Evolutionary conservation across 2,113 vertebrate species (phyloP), one percentile per base, ranked within the genome.

Genomic region (Syngnathus floridae): DNA sequence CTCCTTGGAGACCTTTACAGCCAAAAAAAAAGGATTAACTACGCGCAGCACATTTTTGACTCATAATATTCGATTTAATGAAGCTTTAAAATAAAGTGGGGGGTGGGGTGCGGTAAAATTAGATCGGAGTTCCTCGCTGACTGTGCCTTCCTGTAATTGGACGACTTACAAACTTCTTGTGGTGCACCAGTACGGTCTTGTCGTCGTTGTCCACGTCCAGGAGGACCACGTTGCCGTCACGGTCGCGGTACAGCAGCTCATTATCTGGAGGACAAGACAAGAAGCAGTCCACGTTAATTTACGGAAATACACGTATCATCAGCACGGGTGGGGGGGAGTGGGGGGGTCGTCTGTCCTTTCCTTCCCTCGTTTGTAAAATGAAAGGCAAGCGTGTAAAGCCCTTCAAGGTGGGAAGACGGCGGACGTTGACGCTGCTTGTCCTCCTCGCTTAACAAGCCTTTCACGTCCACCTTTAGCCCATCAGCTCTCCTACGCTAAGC

Each of bases 111-210:
- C 10, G 26, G 63, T 2, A 75, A 76, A 70, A 78, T 17, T 40
- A 49, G 67, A 60, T 70, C 76, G 49, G 12, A 59, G 67, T 73
- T 72, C 38, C 46, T 4, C 26, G 19, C 4, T 19, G 46, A 38
- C 71, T 58, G 54, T 73, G 38, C 2, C 16, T 19, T 64, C 36
- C 57, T n/a, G 49, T 57, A 16, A 64, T 10, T 45, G 31, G 38
- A 40, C 14, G 17, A 95, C 97, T 97, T 89, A 98, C 96, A 89
- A 98, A 96, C 85, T 93, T 96, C 86, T 94, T 97, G 89, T 94
- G 95, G 76, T 95, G 92, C 85, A 99, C 95, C 88, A 98, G 81
- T 75, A 94, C 58, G 1, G 88, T 93, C 67, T 91, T 93, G 38
- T 84, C 84, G 46, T 93, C 90, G 1, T 90, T 92, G 79, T 98